Evolutionary conservation across 2,113 vertebrate species (phyloP), one percentile per base, ranked within the genome.

Genomic region (Peromyscus polionotus): DNA sequence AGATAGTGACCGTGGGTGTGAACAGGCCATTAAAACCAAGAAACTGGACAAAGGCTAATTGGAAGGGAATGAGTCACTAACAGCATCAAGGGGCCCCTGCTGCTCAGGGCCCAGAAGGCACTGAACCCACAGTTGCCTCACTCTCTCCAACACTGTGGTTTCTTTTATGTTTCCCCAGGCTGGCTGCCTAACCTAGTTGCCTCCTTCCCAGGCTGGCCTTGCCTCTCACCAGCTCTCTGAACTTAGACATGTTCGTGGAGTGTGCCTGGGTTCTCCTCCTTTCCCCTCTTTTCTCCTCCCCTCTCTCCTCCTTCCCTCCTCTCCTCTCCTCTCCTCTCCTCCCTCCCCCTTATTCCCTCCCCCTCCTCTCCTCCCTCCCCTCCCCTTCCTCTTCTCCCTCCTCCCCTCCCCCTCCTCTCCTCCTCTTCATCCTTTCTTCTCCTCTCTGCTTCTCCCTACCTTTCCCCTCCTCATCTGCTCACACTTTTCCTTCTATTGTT

Each of bases 131-230:
- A 11, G 33, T 20, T 80, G n/a, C 75, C 85, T 83, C 51, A 7
- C 45, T 57, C 95, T 86, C 61, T 51, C 57, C 89, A 39, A 17
- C 77, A 33, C 76, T 83, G 77, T 65, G 63, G 79, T 48, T 72
- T 90, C 72, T 86, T 72, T 28, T 54, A 33, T 57, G 20, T 79
- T 80, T 65, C n/a, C 67, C 70, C 57, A 73, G 85, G 59, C 81
- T 91, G 48, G 42, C 93, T 51, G 45, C 73, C 94, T 94, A 94
- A 95, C 95, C 85, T 84, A 95, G 48, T 95, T 96, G 90, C 96
- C 88, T 92, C 89, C 81, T 93, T 95, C 70, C 22, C 0, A 77
- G 88, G 89, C 84, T 3, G 0, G 70, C 67, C 80, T 93, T 90
- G 59, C 67, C 88, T 95, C 90, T 88, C 16, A 76, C 91, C 73